Evolutionary conservation across 2,113 vertebrate genomes (phyloP).

Genomic region (Dasyurus viverrinus): DNA sequence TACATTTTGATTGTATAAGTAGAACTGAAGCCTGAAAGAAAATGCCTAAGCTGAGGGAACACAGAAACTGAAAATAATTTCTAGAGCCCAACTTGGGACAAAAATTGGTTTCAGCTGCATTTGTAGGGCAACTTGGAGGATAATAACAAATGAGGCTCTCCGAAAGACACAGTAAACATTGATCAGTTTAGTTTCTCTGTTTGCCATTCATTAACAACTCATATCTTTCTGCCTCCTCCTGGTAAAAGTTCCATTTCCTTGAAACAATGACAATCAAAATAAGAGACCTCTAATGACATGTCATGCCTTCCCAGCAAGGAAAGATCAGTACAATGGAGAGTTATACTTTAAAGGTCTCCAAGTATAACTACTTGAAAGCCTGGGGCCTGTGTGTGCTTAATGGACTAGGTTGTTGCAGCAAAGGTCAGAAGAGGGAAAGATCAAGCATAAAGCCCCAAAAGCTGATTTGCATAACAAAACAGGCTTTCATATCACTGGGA

Average conservation of each 20-base stretch:
- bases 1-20: background rate
- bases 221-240: conserved; percentile 26
- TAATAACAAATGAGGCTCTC: background rate
- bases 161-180: background rate
- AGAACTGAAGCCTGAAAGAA: background rate
- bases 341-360: conserved; percentile 37
- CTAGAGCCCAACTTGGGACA: background rate
- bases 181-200: conserved; percentile 1
- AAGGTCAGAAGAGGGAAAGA: conserved; percentile 29
- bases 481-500: background rate
- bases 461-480: conserved; percentile 53
- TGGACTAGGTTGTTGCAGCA: background rate
- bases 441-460: background rate
- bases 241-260: conserved; percentile 22
- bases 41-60: background rate
- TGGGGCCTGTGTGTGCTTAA: background rate
- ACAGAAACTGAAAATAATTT: conserved; percentile 20
- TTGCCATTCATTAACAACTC: conserved; percentile 38
- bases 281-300: conserved; percentile 2
- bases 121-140: background rate
- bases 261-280: conserved; percentile 40
- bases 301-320: conserved; percentile 26
- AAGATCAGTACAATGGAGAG: conserved; percentile 45
- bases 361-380: conserved; percentile 33
- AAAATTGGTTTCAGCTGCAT: conserved; percentile 19